Conservation (phyloP, 1,140 invertebrate species). For the Macrosteles quadrilineatus region DNA sequence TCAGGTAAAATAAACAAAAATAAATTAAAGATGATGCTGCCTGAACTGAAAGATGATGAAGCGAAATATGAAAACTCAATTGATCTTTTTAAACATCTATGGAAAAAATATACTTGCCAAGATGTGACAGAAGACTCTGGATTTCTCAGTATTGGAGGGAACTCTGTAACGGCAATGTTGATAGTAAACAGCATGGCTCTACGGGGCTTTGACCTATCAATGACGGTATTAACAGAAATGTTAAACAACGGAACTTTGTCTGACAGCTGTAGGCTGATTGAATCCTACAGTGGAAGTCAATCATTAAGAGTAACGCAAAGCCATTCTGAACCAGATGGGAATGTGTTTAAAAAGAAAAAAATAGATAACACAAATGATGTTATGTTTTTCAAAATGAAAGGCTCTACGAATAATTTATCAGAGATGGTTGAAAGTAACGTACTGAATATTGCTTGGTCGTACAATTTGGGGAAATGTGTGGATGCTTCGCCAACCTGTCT, state of each 20-base stretch:
- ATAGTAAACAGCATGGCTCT: slow-evolving; percentile 46
- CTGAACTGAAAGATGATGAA: background rate
- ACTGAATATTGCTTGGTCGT: slow-evolving; percentile 53
- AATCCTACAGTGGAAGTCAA: background rate
- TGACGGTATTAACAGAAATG: slow-evolving; percentile 6
- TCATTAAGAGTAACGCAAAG: too few relatives aligned
- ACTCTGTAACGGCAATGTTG: slow-evolving; percentile 51
- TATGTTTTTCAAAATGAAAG: too few relatives aligned
- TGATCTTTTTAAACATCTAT: slow-evolving; percentile 46
- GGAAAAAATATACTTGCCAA: slow-evolving; percentile 44
- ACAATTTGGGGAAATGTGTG: slow-evolving; percentile 69
- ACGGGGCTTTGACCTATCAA: slow-evolving; percentile 29
- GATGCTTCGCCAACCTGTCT: slow-evolving; percentile 66
- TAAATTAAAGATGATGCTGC: background rate
- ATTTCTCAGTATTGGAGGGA: slow-evolving; percentile 49
- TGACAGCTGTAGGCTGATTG: slow-evolving; percentile 37
- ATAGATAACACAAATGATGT: too few relatives aligned
- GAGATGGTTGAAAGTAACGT: background rate
- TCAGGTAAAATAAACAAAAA: slow-evolving; percentile 30
- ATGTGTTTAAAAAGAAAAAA: too few relatives aligned
- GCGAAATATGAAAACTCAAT: slow-evolving; percentile 4
- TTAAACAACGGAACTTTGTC: slow-evolving; percentile 1
- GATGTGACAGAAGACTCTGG: background rate
- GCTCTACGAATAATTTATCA: too few relatives aligned
- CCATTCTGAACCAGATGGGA: too few relatives aligned